These are phyloP conservation scores for Neostethus bicornis DNA, from an alignment of 2,797 vertebrate genomes.

Conservation along the genomic window DNA sequence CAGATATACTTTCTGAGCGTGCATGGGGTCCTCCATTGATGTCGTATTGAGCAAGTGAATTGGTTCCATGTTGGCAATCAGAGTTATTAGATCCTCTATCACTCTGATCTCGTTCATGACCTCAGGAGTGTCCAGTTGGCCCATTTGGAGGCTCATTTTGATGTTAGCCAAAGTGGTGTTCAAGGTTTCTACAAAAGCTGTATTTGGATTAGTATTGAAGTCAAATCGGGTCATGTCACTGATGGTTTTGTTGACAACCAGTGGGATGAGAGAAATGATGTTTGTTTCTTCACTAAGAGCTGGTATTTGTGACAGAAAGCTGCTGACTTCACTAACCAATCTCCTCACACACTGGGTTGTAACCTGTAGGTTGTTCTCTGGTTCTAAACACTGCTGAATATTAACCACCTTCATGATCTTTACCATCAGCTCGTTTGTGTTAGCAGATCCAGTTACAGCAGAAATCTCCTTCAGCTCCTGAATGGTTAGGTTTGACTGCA, in stretches of 20 bases:
- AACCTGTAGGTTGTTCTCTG: slow-evolving; percentile 23
- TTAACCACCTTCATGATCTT: slow-evolving; percentile 53
- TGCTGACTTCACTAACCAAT: slow-evolving; percentile 51
- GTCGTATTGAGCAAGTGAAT: slow-evolving; percentile 50
- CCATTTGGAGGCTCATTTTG: slow-evolving; percentile 62
- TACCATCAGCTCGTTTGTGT: slow-evolving; percentile 50
- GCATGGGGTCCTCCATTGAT: slow-evolving; percentile 25
- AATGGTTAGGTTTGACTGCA: slow-evolving; percentile 70
- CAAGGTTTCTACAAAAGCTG: slow-evolving; percentile 41
- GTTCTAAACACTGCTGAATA: slow-evolving; percentile 63
- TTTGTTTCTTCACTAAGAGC: slow-evolving; percentile 46
- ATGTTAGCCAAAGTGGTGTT: slow-evolving; percentile 59
- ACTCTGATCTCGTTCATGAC: slow-evolving; percentile 71
- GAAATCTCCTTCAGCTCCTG: slow-evolving; percentile 62
- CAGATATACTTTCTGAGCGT: slow-evolving; percentile 52
- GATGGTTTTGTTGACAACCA: slow-evolving; percentile 51
- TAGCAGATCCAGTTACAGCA: slow-evolving; percentile 42
- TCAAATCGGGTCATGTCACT: slow-evolving; percentile 30
- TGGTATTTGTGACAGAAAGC: slow-evolving; percentile 57
- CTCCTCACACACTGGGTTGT: slow-evolving; percentile 60
- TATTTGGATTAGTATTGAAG: slow-evolving; percentile 34
- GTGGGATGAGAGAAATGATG: slow-evolving; percentile 57
- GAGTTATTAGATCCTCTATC: slow-evolving; percentile 66
- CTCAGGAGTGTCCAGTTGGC: slow-evolving; percentile 57
- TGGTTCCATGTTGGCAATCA: slow-evolving; percentile 45